These are phyloP conservation scores for Apis cerana DNA, from an alignment of 1,140 invertebrate genomes.

Conservation along the genomic window DNA sequence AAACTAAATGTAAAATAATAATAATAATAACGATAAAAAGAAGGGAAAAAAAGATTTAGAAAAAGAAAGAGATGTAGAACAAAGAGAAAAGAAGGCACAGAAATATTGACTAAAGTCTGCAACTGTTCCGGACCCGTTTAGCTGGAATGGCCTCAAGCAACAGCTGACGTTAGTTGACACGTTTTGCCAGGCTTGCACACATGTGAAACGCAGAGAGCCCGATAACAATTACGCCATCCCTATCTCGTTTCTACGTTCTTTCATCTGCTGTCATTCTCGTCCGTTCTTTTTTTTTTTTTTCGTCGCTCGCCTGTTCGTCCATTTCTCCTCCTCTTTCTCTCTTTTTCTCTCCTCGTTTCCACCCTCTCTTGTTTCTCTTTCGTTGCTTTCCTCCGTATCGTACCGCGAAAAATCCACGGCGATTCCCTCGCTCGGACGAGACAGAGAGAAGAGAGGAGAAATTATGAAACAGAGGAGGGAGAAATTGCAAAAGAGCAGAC, in stretches of 20 bases:
- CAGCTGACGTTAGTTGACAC: slow-evolving; percentile 79
- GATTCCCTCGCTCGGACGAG: background rate
- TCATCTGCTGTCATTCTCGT: slow-evolving; percentile 31
- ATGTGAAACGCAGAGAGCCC: slow-evolving; percentile 51
- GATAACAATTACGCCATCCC: slow-evolving; percentile 61
- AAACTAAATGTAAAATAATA: background rate
- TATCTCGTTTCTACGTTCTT: slow-evolving; percentile 56
- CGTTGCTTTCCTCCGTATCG: background rate
- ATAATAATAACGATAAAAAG: background rate
- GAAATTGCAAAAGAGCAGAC: slow-evolving; percentile 14
- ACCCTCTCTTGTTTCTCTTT: background rate
- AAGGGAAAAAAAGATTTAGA: background rate
- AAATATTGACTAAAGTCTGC: slow-evolving; percentile 61
- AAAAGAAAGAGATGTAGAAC: background rate
- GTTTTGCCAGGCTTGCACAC: slow-evolving; percentile 59
- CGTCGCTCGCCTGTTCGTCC: slow-evolving; percentile 9
- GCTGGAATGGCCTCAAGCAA: slow-evolving; percentile 80
- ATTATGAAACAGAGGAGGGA: background rate
- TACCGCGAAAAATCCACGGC: background rate
- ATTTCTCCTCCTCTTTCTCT: slow-evolving; percentile 32
- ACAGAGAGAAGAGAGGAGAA: background rate
- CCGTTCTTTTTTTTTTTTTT: background rate
- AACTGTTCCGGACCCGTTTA: slow-evolving; percentile 68
- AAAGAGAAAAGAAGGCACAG: slow-evolving; percentile 44
- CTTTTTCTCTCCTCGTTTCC: background rate